Conservation (phyloP, 2,888 invertebrate genomes). For the Galerucella pusilla region DNA sequence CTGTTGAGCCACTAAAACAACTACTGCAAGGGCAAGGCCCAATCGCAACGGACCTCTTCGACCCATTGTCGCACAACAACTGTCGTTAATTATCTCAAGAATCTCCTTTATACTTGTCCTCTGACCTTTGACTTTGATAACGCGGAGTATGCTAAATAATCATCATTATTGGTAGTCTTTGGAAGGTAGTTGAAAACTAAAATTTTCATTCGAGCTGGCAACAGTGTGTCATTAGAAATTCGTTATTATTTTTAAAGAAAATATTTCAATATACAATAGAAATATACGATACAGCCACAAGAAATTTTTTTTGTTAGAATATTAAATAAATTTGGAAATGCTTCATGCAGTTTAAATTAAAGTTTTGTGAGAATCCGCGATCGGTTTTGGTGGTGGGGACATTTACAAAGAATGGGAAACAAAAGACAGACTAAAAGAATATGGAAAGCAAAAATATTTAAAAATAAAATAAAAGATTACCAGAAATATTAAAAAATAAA, state of each 20-base stretch:
- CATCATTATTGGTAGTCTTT: slow-evolving; percentile 9
- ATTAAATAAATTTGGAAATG: too few species aligned
- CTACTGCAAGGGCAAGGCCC: slow-evolving; percentile 56
- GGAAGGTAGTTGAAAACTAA: background rate
- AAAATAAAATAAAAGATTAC: too few species aligned
- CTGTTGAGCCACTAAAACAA: slow-evolving; percentile 55
- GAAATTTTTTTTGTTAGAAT: background rate
- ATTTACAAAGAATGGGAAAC: too few species aligned
- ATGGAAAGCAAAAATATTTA: too few species aligned
- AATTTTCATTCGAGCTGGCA: background rate
- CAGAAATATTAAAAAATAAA: too few species aligned
- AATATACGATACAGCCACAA: background rate
- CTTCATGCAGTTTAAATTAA: too few species aligned
- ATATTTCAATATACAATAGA: background rate
- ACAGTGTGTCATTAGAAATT: background rate
- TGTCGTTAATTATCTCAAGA: slow-evolving; percentile 48
- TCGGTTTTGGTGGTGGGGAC: too few species aligned
- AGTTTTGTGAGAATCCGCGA: too few species aligned
- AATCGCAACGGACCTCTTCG: slow-evolving; percentile 53
- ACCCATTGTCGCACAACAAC: slow-evolving; percentile 57
- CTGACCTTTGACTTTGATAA: slow-evolving; percentile 46
- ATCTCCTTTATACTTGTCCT: slow-evolving; percentile 52
- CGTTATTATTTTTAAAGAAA: background rate
- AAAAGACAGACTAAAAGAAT: too few species aligned
- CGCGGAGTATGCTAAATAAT: slow-evolving; percentile 25